Conservation (phyloP, 2,888 invertebrate species). For the Chymomyza caudatula region DNA sequence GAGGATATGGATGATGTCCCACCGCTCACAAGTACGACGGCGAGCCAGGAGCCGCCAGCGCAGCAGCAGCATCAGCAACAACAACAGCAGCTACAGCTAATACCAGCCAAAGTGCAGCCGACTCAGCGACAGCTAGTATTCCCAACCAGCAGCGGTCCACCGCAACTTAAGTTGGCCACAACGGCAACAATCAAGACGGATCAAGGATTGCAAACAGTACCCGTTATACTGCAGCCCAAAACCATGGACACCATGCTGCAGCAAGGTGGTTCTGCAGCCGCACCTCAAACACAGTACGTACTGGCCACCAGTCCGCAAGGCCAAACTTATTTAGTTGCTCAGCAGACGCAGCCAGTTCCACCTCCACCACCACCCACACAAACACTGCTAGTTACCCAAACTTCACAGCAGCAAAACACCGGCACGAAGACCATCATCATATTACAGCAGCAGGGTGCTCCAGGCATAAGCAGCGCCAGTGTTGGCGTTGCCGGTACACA, state of each 20-base stretch:
- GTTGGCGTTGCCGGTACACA: conserved; percentile 73
- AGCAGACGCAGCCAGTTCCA: conserved; percentile 79
- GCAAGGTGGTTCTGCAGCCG: conserved; percentile 34
- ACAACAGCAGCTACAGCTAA: conserved; percentile 73
- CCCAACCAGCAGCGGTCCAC: conserved; percentile 43
- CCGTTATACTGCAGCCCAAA: conserved; percentile 75
- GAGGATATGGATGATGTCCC: conserved; percentile 81
- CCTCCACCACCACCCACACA: conserved; percentile 77
- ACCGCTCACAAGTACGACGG: conserved; percentile 38
- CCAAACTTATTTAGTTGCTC: conserved; percentile 83
- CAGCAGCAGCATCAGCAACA: conserved; percentile 40
- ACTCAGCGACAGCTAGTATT: conserved; percentile 75
- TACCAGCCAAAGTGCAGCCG: conserved; percentile 60
- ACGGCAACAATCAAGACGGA: conserved; percentile 78
- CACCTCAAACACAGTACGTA: conserved; percentile 77
- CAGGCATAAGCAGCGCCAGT: conserved; percentile 44
- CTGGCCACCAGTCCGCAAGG: conserved; percentile 79
- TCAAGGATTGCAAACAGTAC: conserved; percentile 76
- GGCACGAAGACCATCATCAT: conserved; percentile 86
- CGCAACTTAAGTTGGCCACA: conserved; percentile 67
- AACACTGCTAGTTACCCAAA: conserved; percentile 83
- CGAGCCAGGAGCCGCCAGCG: conserved; percentile 51
- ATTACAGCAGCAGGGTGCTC: conserved; percentile 81
- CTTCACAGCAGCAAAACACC: conserved; percentile 83
- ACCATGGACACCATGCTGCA: conserved; percentile 67